Base-by-base conservation (phyloP, 2,888 invertebrate species). In the Linyphia triangularis region DNA sequence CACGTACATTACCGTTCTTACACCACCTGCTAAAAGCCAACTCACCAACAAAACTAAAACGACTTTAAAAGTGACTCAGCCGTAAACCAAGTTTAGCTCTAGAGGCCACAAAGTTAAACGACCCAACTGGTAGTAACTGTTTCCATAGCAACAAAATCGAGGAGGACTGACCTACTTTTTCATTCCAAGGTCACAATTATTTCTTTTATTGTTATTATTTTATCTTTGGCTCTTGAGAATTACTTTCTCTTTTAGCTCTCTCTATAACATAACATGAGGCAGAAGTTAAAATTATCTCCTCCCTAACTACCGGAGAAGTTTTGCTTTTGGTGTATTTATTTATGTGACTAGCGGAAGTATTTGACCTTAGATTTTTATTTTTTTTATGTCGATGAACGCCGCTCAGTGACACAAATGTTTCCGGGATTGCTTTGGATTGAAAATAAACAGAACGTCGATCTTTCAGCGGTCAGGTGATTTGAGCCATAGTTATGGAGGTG, bases 131-230 rank as follows among this genome's bases (percentile, higher is more conserved):
- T 85, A 59, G 69, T 24, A 77, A 70, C 24, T 30, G 85, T 77
- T 78, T 30, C 70, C 51, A 85, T 85, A 69, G 77, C 78, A 69
- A 85, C 77, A 13, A 33, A 51, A n/a, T n/a, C 37, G 22, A 51
- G 69, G 75, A 77, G 70, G 85, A 85, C 51, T 85, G 75, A 70
- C 85, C 85, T 85, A 85, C 69, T 85, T 85, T 85, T 43, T 40
- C 43, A 61, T 77, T 77, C 57, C 85, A 85, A 85, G 85, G 77
- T 85, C 85, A 85, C 43, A 19, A 24, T 26, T 5, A n/a, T 37
- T 37, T 59, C 19, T 67, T 69, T 30, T 30, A 30, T 65, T 65
- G n/a, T n/a, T 16, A 5, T 65, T 65, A 9, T 65, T 61, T 30
- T 61, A 30, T 19, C 30, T 3, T 57, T 51, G 43, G 43, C 67